Base-by-base conservation (phyloP, 2,888 invertebrate genomes). In the Ennomos erosarius region DNA sequence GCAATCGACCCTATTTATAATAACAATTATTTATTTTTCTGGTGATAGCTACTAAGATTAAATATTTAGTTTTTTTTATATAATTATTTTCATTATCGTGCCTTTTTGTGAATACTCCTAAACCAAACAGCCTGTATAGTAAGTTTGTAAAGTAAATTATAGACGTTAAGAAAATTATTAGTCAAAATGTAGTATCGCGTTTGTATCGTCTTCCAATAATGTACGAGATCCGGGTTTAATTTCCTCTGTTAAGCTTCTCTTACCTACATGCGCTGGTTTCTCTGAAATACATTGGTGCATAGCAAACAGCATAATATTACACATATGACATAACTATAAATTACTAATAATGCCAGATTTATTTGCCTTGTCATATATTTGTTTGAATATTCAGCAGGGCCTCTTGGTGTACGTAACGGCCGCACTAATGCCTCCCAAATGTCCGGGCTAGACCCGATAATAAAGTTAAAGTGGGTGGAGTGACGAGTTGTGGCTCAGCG, bases 201-300 rank as follows among this genome's bases (percentile, higher is more conserved):
- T 83, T 81, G 75, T 82, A 88, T 88, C 82, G 91, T 91, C 91
- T 91, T 91, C 91, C 91, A 91, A 60, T 55, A 89, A 82, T 81
- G 76, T 88, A 89, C 72, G 80, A 81, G 70, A 82, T 79, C 76
- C 74, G 77, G 78, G 69, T 86, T 87, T 78, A 65, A 69, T 88
- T 87, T 78, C 72, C 76, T 79, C 68, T 67, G 69, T 67, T 80
- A 64, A 60, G 71, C 82, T 82, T 67, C 75, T 68, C 80, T 82
- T 82, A 81, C 76, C 76, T 26, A 26, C 78, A 64, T 70, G 26
- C 51, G 38, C 6, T 65, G 67, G 62, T 57, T 64, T 63, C 46
- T 51, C 48, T 50, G 53, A 46, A 56, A 13, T 12, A 8, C 1
- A 8, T 44, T 11, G 33, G 44, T 44, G 38, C 38, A 26, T 38